Evolutionary conservation across 2,797 vertebrate species (phyloP).

Genomic region (Apogon talboti): DNA sequence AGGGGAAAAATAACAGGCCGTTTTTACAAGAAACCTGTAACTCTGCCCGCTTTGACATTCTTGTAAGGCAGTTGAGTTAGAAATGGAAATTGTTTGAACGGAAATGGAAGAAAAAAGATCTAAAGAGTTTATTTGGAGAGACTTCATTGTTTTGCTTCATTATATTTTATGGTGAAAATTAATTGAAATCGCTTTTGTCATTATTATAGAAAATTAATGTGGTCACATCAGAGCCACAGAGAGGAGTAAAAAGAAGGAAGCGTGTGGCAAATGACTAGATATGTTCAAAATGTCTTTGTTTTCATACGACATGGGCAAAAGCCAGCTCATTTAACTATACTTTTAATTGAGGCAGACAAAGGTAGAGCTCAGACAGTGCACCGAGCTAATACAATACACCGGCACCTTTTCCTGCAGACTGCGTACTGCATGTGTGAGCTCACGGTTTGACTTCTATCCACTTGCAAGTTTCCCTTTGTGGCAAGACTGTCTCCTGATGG

Average conservation of each 20-base stretch:
- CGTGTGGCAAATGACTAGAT: background rate
- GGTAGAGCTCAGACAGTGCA: background rate
- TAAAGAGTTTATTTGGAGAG: too few species aligned
- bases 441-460: constrained; percentile 39
- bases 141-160: too few species aligned
- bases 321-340: background rate
- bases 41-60: constrained; percentile 8
- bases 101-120: too few species aligned
- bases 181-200: too few species aligned
- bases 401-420: too few species aligned
- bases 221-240: too few species aligned
- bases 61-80: background rate
- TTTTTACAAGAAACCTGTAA: constrained; percentile 13
- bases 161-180: too few species aligned
- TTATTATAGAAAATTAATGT: too few species aligned
- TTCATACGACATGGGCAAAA: constrained; percentile 2
- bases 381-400: too few species aligned
- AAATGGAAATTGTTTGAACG: too few species aligned
- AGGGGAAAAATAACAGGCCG: constrained; percentile 5
- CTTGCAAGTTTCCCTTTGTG: constrained; percentile 40
- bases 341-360: background rate
- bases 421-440: background rate
- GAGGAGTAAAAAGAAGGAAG: too few species aligned
- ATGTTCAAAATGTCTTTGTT: background rate
- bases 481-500: constrained; percentile 49